Evolutionary conservation across 2,888 invertebrate genomes (phyloP).

Genomic region (Choristoneura rosaceana): DNA sequence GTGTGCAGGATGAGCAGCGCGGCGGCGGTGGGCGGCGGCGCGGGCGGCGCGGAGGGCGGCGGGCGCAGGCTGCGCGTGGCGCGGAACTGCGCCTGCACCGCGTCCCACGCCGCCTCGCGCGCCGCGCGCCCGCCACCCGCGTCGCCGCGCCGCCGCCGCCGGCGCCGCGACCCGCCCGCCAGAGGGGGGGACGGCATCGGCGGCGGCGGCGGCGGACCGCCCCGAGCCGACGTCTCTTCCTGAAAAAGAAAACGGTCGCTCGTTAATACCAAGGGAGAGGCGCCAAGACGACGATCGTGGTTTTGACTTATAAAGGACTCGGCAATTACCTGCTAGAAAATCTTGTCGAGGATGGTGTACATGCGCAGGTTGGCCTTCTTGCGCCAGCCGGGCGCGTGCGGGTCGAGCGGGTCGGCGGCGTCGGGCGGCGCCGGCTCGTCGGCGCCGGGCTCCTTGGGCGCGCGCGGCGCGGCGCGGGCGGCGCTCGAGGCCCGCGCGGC

Average conservation of each 20-base stretch:
- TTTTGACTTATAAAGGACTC: too few relatives aligned
- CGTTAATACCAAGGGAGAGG: not conserved
- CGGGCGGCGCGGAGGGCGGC: constrained; percentile 48
- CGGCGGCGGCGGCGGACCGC: constrained; percentile 37
- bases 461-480: constrained; percentile 41
- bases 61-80: constrained; percentile 48
- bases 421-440: constrained; percentile 54
- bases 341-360: constrained; percentile 82
- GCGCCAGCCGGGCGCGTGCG: constrained; percentile 69
- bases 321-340: constrained; percentile 78
- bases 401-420: constrained; percentile 51
- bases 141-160: constrained; percentile 39
- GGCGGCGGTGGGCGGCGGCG: constrained; percentile 55
- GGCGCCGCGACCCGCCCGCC: constrained; percentile 35
- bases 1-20: constrained; percentile 72
- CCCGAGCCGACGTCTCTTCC: constrained; percentile 25
- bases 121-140: constrained; percentile 40
- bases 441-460: constrained; percentile 43
- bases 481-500: constrained; percentile 42
- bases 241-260: constrained; percentile 11
- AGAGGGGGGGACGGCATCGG: constrained; percentile 17
- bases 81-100: constrained; percentile 73
- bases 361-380: constrained; percentile 79
- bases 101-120: constrained; percentile 68
- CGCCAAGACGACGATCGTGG: not conserved